phyloP scores from a whole-genome alignment of 2,113 vertebrate species.

The Planiliza haematocheilus region DNA sequence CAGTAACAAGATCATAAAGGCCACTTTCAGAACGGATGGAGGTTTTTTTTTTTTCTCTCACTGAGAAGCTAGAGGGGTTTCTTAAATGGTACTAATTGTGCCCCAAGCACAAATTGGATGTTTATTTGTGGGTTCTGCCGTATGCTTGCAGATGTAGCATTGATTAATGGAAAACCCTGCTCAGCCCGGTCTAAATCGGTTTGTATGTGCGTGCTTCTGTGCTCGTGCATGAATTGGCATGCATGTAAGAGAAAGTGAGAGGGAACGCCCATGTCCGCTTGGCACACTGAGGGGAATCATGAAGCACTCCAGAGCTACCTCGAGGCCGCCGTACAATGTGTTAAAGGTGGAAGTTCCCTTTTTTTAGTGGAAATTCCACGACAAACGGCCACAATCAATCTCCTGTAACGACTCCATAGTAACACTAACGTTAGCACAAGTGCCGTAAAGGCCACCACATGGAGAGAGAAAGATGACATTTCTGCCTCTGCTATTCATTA shows the following conservation, averaged over 20 bases:
- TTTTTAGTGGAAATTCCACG: conserved; percentile 60
- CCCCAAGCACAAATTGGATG: conserved; percentile 13
- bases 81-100: conserved; percentile 35
- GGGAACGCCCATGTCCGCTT: conserved; percentile 13
- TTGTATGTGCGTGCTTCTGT: conserved; percentile 9
- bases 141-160: conserved; percentile 46
- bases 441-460: conserved; percentile 9
- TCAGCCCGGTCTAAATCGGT: conserved; percentile 22
- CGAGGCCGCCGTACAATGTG: not conserved
- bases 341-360: conserved; percentile 41
- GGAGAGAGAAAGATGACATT: conserved; percentile 10
- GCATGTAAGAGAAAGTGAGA: not conserved
- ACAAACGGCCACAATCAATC: conserved; percentile 40
- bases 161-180: conserved; percentile 38
- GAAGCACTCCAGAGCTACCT: conserved; percentile 43
- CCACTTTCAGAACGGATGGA: conserved; percentile 13
- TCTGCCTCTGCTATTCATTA: conserved; percentile 31
- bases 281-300: conserved; percentile 30
- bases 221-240: not conserved
- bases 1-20: not conserved
- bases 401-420: conserved; percentile 28
- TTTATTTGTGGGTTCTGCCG: conserved; percentile 39
- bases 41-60: conserved; percentile 19
- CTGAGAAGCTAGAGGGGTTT: conserved; percentile 19
- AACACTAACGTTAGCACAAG: conserved; percentile 12